These are phyloP conservation scores for Netelia virgata DNA, from an alignment of 2,888 invertebrate genomes.

Conservation along the genomic window DNA sequence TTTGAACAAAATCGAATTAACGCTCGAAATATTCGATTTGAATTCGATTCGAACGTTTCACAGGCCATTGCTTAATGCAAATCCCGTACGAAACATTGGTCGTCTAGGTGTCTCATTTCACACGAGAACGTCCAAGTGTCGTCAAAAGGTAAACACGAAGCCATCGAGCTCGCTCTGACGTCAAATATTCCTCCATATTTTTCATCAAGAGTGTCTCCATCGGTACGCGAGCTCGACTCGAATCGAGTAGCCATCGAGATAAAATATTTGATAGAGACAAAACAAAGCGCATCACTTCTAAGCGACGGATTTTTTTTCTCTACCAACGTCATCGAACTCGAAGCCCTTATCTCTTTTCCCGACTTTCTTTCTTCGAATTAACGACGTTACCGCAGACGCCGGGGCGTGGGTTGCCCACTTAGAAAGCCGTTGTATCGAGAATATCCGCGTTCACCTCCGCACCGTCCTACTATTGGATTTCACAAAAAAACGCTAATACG, in stretches of 20 bases:
- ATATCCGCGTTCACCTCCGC: neutral
- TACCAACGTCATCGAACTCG: conserved; percentile 14
- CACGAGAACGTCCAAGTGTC: too few relatives aligned
- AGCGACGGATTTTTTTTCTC: neutral
- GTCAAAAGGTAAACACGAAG: too few relatives aligned
- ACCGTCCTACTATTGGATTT: neutral
- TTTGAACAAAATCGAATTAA: neutral
- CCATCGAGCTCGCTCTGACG: too few relatives aligned
- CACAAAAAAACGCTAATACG: neutral
- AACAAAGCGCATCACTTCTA: conserved; percentile 25
- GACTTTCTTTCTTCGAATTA: conserved; percentile 9
- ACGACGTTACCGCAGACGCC: neutral
- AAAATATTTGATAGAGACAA: conserved; percentile 3
- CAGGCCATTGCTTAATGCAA: too few relatives aligned
- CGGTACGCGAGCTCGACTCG: too few relatives aligned
- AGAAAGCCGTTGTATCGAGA: conserved; percentile 12
- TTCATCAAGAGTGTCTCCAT: too few relatives aligned
- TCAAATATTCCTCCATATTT: too few relatives aligned
- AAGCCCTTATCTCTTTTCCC: conserved; percentile 23
- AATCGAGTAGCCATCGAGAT: too few relatives aligned
- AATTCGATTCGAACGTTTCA: too few relatives aligned
- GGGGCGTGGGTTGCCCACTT: conserved; percentile 22
- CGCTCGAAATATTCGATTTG: too few relatives aligned
- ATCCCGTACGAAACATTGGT: too few relatives aligned
- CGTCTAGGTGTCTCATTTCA: too few relatives aligned